Conservation (phyloP, 2,888 invertebrate genomes). For the Ichneumoninae sp. region DNA sequence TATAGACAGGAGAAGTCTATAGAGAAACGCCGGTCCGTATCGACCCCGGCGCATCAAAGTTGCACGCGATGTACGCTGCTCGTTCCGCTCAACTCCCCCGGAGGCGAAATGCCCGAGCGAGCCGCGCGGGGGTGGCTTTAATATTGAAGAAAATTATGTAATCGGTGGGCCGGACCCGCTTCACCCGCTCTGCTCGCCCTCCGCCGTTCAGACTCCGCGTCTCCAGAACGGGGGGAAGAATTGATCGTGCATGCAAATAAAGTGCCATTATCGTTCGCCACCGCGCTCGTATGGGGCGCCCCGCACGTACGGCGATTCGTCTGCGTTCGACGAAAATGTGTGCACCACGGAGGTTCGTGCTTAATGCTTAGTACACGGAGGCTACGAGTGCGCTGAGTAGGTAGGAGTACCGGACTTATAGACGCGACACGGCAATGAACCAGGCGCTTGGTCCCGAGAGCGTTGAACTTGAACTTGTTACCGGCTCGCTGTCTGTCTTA, state of each 20-base stretch:
- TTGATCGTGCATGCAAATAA: slow-evolving; percentile 82
- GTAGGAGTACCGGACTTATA: slow-evolving; percentile 27
- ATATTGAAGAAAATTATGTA: slow-evolving; percentile 83
- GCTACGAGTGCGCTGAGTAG: slow-evolving; percentile 29
- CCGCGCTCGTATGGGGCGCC: slow-evolving; percentile 62
- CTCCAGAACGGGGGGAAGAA: slow-evolving; percentile 69
- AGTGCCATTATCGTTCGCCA: slow-evolving; percentile 76
- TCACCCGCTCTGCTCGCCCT: slow-evolving; percentile 40
- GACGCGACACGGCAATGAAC: slow-evolving; percentile 54
- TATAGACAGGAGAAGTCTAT: slow-evolving; percentile 44
- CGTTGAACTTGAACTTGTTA: slow-evolving; percentile 65
- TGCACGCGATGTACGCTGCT: slow-evolving; percentile 78
- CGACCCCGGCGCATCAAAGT: slow-evolving; percentile 80
- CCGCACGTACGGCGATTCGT: background rate
- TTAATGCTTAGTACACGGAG: slow-evolving; percentile 24
- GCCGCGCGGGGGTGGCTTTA: slow-evolving; percentile 76
- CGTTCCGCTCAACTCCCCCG: slow-evolving; percentile 37
- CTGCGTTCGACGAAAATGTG: slow-evolving; percentile 51
- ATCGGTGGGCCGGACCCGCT: slow-evolving; percentile 75
- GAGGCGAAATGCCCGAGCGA: slow-evolving; percentile 57
- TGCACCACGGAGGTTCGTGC: slow-evolving; percentile 48
- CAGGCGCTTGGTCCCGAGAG: slow-evolving; percentile 34
- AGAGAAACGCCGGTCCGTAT: slow-evolving; percentile 69
- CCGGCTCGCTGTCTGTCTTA: slow-evolving; percentile 32
- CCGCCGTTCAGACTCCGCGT: slow-evolving; percentile 56